Base-by-base conservation (phyloP, 2,797 vertebrate genomes). In the Nyctalus aviator region DNA sequence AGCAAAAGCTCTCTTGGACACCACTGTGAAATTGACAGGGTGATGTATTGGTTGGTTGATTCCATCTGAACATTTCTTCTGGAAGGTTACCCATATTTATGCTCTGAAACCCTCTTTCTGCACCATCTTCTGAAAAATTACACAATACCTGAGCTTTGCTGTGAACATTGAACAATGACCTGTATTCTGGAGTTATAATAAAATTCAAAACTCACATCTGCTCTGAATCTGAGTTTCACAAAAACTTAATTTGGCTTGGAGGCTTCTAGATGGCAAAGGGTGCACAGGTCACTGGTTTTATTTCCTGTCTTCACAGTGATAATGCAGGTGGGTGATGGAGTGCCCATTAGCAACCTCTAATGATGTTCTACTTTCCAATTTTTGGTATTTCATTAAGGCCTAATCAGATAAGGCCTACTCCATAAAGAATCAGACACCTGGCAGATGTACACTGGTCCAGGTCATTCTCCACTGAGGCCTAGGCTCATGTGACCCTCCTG, bases 91-190 rank as follows among this genome's bases (percentile, higher is more conserved):
- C 15, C n/a, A 25, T n/a, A 41, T 79, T 68, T 37, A 23, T 48
- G 35, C 27, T 87, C 81, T 57, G 32, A 93, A 91, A 66, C 73
- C 57, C 79, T 91, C 62, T 18, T 69, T 75, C 46, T 57, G 87
- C 17, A 18, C 15, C 71, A 64, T 46, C 44, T 44, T 76, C 66
- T 90, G 68, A 88, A 79, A 87, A 87, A 44, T 64, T 46, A 62
- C 10, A 41, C 15, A 2, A 10, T 11, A 44, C 32, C 59, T 55
- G 41, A 77, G 57, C 7, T 90, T 85, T 76, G 59, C 32, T 55
- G 62, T 59, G 25, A 59, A 87, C 94, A 68, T 23, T 20, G 27
- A 90, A 85, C 57, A 55, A 12, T 20, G 27, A 46, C 21, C 32
- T 81, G 46, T 48, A 69, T 68, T 62, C 30, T 55, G 59, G n/a